Evolutionary conservation across 2,113 vertebrate genomes (phyloP).

Genomic region (Myotis yumanensis): DNA sequence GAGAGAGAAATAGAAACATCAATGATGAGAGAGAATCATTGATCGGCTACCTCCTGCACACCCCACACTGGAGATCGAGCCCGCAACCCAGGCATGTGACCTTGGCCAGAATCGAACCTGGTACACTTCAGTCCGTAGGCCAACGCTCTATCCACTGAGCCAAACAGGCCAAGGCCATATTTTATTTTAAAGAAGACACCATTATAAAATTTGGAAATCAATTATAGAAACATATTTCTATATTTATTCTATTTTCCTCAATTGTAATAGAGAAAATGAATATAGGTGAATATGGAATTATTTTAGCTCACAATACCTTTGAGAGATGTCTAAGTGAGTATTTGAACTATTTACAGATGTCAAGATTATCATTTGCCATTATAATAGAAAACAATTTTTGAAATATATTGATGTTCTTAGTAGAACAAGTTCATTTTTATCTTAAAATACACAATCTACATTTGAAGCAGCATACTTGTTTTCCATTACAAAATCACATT

Average conservation of each 20-base stretch:
- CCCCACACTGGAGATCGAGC: too few species aligned
- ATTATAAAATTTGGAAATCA: neutral
- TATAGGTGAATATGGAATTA: neutral
- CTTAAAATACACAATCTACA: neutral
- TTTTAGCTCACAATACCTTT: neutral
- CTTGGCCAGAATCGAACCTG: too few species aligned
- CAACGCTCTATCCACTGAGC: too few species aligned
- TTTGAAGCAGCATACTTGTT: neutral
- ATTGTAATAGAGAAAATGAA: neutral
- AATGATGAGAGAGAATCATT: too few species aligned
- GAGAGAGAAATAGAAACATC: too few species aligned
- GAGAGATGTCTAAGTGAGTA: neutral
- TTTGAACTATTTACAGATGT: neutral
- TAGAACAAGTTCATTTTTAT: neutral
- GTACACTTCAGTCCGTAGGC: too few species aligned
- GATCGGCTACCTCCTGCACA: too few species aligned
- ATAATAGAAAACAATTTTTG: neutral
- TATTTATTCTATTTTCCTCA: neutral
- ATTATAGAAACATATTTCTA: neutral
- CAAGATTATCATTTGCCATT: neutral
- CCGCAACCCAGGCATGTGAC: too few species aligned
- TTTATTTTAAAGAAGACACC: neutral
- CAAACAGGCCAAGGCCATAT: too few species aligned
- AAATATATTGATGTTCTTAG: neutral
- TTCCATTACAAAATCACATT: conserved; percentile 1